phyloP scores from a whole-genome alignment of 2,113 vertebrate genomes.

The Eira barbara region DNA sequence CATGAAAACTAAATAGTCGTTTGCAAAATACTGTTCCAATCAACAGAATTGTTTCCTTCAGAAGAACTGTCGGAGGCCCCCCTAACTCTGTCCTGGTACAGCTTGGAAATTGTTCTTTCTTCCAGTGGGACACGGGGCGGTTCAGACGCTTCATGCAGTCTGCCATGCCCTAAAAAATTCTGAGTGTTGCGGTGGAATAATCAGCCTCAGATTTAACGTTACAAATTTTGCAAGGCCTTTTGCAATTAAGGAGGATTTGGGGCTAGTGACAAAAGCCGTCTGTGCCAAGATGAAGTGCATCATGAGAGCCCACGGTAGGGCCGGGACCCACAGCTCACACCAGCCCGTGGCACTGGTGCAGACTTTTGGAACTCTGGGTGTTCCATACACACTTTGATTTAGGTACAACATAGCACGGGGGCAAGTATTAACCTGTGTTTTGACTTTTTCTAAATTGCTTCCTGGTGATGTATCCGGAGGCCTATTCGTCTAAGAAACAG shows the following conservation, averaged over 20 bases:
- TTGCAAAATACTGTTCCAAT: conserved; percentile 68
- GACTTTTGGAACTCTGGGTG: background rate
- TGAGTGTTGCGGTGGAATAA: conserved; percentile 46
- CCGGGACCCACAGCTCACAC: fast-evolving
- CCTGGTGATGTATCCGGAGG: background rate
- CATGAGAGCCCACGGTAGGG: background rate
- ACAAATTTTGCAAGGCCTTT: background rate
- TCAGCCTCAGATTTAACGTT: conserved; percentile 47
- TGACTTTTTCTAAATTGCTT: background rate
- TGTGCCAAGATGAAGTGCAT: background rate
- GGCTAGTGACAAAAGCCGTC: background rate
- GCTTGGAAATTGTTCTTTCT: conserved; percentile 47
- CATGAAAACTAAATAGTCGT: conserved; percentile 62
- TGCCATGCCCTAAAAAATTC: conserved; percentile 43
- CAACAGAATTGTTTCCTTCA: conserved; percentile 63
- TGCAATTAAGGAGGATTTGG: background rate
- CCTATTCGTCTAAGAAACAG: background rate
- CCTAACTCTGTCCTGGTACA: background rate
- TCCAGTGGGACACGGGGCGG: background rate
- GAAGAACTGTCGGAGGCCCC: background rate
- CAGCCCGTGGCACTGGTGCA: background rate
- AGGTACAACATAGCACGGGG: background rate
- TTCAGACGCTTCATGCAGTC: conserved; percentile 48
- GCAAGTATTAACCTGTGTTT: background rate
- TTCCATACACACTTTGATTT: background rate